Conservation (phyloP, 2,113 vertebrate species). For the Euleptes europaea region DNA sequence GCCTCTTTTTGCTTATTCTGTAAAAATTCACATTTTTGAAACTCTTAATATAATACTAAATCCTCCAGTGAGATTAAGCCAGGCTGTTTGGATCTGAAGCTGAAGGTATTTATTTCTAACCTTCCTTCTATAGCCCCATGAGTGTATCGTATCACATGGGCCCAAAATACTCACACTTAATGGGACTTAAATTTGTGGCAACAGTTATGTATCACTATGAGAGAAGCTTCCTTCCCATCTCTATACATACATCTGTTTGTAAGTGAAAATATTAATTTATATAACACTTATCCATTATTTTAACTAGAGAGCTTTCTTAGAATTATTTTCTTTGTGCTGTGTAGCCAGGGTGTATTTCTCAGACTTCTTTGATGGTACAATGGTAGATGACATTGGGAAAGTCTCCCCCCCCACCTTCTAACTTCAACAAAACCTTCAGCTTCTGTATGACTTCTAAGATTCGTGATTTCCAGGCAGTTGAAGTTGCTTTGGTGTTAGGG, state of each 20-base stretch:
- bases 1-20: not conserved
- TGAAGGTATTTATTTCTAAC: conserved; percentile 21
- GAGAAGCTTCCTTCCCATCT: not conserved
- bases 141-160: conserved; percentile 8
- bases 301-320: not conserved
- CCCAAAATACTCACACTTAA: conserved; percentile 9
- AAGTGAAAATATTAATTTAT: not conserved
- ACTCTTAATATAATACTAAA: not conserved
- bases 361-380: not conserved
- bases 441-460: not conserved
- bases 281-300: not conserved
- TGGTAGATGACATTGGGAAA: fast-evolving
- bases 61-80: conserved; percentile 15
- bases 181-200: conserved; percentile 24
- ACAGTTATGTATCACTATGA: conserved; percentile 8
- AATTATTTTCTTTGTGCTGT: not conserved
- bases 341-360: not conserved
- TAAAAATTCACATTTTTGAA: not conserved
- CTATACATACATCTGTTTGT: not conserved
- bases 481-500: not conserved
- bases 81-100: not conserved
- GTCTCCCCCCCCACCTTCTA: not conserved
- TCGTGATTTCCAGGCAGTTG: not conserved
- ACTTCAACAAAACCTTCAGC: not conserved
- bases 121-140: conserved; percentile 6